Conservation (phyloP, 2,113 vertebrate species). For the Opisthocomus hoazin region DNA sequence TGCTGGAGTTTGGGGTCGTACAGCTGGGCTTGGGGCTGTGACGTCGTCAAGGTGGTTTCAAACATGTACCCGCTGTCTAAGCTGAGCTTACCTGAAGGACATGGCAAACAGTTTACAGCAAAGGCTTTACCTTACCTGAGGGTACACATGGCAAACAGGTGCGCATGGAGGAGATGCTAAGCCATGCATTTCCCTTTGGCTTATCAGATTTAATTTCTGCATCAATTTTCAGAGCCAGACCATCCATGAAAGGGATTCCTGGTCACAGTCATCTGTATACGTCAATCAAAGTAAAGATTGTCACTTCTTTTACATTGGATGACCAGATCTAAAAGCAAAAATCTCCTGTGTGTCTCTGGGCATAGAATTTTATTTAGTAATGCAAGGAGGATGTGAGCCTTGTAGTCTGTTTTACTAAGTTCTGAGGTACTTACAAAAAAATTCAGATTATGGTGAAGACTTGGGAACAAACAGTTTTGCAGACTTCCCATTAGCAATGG, state of each 20-base stretch:
- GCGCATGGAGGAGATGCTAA: not conserved
- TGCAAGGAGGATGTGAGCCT: not conserved
- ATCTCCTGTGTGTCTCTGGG: not conserved
- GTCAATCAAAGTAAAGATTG: not conserved
- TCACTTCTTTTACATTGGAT: not conserved
- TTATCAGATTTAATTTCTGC: not conserved
- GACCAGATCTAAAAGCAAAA: not conserved
- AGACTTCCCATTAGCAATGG: not conserved
- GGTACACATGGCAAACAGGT: not conserved
- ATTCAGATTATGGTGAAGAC: not conserved
- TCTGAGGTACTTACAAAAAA: not conserved
- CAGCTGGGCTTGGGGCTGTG: not conserved
- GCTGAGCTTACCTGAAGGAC: not conserved
- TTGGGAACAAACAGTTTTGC: not conserved
- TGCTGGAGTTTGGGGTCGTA: not conserved
- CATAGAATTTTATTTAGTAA: not conserved
- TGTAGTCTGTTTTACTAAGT: not conserved
- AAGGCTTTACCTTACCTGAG: not conserved
- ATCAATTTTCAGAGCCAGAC: not conserved
- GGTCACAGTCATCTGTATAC: not conserved
- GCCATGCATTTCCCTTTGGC: not conserved
- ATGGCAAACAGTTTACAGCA: not conserved
- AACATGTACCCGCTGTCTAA: not conserved
- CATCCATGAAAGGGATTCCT: not conserved
- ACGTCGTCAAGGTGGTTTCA: not conserved